Conservation (phyloP, 2,113 vertebrate genomes). For the Oxyura jamaicensis region DNA sequence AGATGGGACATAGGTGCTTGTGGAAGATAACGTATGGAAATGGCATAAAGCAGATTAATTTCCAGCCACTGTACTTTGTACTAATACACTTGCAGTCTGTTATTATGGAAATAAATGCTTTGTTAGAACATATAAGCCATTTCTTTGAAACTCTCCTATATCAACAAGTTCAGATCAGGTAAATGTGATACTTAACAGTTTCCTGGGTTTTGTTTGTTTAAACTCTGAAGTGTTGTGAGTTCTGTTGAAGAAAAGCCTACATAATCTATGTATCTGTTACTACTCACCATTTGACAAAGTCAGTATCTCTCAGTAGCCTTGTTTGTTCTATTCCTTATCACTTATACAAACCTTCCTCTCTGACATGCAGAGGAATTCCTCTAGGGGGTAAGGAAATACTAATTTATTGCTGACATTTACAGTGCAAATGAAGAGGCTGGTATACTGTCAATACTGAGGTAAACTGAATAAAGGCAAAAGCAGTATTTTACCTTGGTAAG, state of each 20-base stretch:
- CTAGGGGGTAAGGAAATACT: background rate
- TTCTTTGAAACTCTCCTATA: background rate
- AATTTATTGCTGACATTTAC: background rate
- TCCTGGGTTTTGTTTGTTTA: background rate
- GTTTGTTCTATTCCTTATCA: background rate
- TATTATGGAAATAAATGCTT: background rate
- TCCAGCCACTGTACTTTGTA: background rate
- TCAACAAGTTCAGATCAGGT: background rate
- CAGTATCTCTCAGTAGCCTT: background rate
- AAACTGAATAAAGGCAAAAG: background rate
- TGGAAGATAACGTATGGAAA: background rate
- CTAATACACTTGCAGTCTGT: background rate
- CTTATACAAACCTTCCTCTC: background rate
- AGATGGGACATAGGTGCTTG: background rate
- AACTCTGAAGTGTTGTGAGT: background rate
- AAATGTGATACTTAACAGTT: background rate
- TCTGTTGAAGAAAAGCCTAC: background rate
- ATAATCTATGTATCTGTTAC: background rate
- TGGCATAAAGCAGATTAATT: background rate
- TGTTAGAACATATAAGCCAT: background rate
- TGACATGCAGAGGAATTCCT: background rate
- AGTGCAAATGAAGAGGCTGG: background rate
- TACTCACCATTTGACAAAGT: background rate
- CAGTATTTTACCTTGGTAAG: slow-evolving; percentile 84
- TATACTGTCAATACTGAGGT: background rate